Evolutionary conservation across 2,797 vertebrate species (phyloP), one percentile per base, ranked within the genome.

Genomic region (Aotus griseimembra): DNA sequence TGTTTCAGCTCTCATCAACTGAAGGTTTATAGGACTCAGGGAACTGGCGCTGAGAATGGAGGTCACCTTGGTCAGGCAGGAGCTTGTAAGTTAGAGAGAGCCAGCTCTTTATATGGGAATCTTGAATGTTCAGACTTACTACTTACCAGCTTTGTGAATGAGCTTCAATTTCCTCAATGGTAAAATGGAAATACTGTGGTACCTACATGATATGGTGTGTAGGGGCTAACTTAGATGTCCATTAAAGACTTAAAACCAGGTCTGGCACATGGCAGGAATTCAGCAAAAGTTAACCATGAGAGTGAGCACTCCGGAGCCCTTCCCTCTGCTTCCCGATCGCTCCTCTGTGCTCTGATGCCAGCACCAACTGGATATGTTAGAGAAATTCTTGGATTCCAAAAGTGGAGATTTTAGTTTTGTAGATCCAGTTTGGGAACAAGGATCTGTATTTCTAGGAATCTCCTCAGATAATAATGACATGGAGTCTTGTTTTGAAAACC

Each of bases 371-470:
- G 11, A 11, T 46, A 14, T 1, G 24, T 77, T 82, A 58, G 73
- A 73, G 52, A 76, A 85, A 79, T 79, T 86, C 14, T 44, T 88
- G 30, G 44, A 24, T 52, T 97, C n/a, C 39, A 7, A 48, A 57
- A 87, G 48, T 58, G 5, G 79, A 73, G 77, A 90, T 72, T 91
- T 85, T 15, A 57, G 39, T 67, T 72, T 28, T 84, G 10, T 41
- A 33, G 28, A 9, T 52, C 36, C 73, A 79, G 44, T 67, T 81
- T 90, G 30, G 75, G 52, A 67, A 84, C 4, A 58, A 15, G 24
- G 39, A 64, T 72, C 61, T 39, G 0, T 83, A 72, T 96, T 96
- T 90, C 81, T 85, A 90, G 76, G 48, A 85, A 55, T 15, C 33
- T 94, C 58, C 61, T 95, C 7, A 90, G 85, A 39, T 48, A 58